Conservation (phyloP, 1,140 invertebrate species). For the Chymomyza costata region DNA sequence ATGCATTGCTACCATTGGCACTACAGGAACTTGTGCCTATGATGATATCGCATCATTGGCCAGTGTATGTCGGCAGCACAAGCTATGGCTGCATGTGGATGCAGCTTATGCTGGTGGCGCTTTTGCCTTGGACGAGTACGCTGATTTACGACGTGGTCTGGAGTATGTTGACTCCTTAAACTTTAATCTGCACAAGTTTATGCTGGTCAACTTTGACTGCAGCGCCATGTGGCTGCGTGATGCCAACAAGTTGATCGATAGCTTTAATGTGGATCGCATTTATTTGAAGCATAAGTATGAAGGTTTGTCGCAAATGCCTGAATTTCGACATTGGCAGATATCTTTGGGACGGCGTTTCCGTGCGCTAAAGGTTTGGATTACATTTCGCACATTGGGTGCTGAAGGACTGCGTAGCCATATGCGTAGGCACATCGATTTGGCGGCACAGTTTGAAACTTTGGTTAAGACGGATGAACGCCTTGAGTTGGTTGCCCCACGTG, state of each 20-base stretch:
- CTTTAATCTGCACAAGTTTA: conserved; percentile 93
- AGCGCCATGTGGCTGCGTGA: conserved; percentile 90
- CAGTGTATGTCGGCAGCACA: conserved; percentile 83
- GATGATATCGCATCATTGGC: conserved; percentile 90
- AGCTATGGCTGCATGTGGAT: conserved; percentile 90
- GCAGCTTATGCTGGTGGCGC: conserved; percentile 91
- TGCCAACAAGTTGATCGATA: conserved; percentile 83
- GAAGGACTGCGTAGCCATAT: conserved; percentile 86
- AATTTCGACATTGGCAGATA: conserved; percentile 96
- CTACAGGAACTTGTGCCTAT: conserved; percentile 93
- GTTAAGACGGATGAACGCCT: conserved; percentile 83
- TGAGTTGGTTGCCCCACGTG: conserved; percentile 82
- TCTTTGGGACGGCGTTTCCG: conserved; percentile 91
- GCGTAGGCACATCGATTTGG: conserved; percentile 83
- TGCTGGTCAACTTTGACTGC: conserved; percentile 93
- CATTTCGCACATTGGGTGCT: conserved; percentile 87
- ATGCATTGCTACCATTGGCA: conserved; percentile 89
- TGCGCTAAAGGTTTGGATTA: conserved; percentile 94
- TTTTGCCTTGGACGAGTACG: conserved; percentile 93
- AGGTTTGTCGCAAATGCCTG: conserved; percentile 82
- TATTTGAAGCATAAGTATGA: conserved; percentile 84
- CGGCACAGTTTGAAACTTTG: conserved; percentile 84
- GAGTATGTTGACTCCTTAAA: conserved; percentile 90
- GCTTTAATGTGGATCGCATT: conserved; percentile 93
- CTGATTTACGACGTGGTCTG: conserved; percentile 85